Conservation (phyloP, 1,140 invertebrate species). For the Archegozetes longisetosus region DNA sequence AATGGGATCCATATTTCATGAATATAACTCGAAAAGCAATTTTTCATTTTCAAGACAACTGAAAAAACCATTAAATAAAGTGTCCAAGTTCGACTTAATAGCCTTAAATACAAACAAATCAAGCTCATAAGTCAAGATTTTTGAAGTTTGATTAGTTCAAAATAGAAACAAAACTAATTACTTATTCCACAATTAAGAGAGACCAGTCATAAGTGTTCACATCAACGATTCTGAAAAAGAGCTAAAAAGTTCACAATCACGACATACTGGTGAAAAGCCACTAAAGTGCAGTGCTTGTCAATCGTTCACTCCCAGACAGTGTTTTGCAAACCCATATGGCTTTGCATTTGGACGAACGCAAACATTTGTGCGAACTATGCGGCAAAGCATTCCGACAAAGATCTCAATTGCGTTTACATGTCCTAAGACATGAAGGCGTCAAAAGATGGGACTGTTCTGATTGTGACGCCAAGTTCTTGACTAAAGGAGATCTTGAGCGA, state of each 20-base stretch:
- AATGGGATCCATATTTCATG: no score
- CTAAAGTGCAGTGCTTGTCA: conserved; percentile 31
- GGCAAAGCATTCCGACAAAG: conserved; percentile 33
- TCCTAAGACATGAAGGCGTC: conserved; percentile 29
- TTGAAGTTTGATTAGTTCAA: no score
- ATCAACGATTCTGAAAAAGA: no score
- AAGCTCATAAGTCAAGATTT: no score
- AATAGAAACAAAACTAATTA: no score
- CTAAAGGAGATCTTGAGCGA: conserved; percentile 25
- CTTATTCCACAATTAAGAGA: no score
- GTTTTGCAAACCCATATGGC: conserved; percentile 32
- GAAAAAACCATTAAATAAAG: no score
- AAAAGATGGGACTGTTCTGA: conserved; percentile 27
- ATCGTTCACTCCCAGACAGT: conserved; percentile 29
- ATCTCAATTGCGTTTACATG: conserved; percentile 30
- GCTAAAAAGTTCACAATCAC: conserved; percentile 18
- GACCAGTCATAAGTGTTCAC: no score
- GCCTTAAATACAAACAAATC: no score
- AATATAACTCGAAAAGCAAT: no score
- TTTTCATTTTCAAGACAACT: no score
- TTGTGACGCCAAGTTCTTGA: conserved; percentile 29
- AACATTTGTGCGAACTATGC: conserved; percentile 32
- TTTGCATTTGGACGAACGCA: conserved; percentile 29
- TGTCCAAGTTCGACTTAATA: no score
- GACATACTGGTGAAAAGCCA: conserved; percentile 32